A percentile compares a stretch with the other conserved stretches of the same genome.
Conservation (phyloP, 2,888 invertebrate species). For the Dusona sp. region DNA sequence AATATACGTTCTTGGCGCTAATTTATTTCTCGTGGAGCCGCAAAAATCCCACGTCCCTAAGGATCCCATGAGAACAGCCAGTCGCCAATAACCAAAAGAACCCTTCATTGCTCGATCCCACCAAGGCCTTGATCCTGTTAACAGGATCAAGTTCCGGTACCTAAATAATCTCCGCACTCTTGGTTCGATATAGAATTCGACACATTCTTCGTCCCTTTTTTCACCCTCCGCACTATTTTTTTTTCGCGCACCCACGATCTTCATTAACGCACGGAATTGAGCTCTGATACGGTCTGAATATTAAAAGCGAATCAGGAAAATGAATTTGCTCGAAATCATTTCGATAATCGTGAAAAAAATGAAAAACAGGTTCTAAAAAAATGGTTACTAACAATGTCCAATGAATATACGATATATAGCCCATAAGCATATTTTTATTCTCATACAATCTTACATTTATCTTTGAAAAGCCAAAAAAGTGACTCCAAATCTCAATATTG, state of each 20-base stretch:
- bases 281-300: conserved; percentile 37
- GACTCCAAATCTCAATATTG: background rate
- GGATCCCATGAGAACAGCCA: conserved; percentile 76
- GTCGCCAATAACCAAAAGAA: conserved; percentile 80
- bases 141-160: conserved; percentile 79
- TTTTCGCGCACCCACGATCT: conserved; percentile 30
- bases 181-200: conserved; percentile 40
- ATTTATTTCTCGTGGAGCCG: conserved; percentile 69
- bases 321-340: background rate
- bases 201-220: conserved; percentile 46
- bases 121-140: conserved; percentile 82
- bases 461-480: background rate
- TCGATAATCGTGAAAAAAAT: background rate
- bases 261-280: conserved; percentile 31
- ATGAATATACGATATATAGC: background rate
- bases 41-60: conserved; percentile 76
- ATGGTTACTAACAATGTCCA: background rate
- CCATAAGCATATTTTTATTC: background rate
- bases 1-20: conserved; percentile 60
- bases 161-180: conserved; percentile 62
- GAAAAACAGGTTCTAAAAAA: background rate
- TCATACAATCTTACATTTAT: too few species aligned
- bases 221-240: conserved; percentile 36
- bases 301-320: conserved; percentile 1
- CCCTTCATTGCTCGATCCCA: conserved; percentile 75